Evolutionary conservation across 1,140 invertebrate genomes (phyloP).

Genomic region (Calosoma granatense): DNA sequence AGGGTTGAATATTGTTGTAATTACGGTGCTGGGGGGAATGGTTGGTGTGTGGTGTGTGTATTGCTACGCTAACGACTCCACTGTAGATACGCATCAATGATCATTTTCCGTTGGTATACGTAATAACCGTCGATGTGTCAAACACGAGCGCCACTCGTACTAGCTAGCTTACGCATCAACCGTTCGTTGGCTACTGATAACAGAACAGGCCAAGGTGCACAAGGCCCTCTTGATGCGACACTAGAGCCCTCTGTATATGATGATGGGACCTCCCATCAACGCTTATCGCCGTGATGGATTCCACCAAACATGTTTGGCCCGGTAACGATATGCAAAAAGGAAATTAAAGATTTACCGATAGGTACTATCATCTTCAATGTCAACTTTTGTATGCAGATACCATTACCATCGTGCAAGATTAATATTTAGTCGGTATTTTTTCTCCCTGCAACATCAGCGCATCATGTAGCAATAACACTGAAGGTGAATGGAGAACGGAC

Average conservation of each 20-base stretch:
- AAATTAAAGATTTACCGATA: slow-evolving; percentile 34
- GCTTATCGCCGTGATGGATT: slow-evolving; percentile 33
- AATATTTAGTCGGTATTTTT: slow-evolving; percentile 4
- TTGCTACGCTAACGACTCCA: background rate
- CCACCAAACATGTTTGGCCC: slow-evolving; percentile 26
- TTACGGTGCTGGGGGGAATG: too few species aligned
- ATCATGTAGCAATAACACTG: background rate
- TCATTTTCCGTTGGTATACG: background rate
- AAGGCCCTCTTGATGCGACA: background rate
- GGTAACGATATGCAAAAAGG: slow-evolving; percentile 32
- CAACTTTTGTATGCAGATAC: slow-evolving; percentile 8
- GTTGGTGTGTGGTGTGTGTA: too few species aligned
- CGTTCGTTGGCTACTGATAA: background rate
- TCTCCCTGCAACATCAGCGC: background rate
- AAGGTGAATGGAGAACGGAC: background rate
- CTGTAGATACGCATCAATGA: background rate
- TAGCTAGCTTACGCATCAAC: background rate
- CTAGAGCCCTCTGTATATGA: background rate
- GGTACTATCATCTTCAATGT: slow-evolving; percentile 15
- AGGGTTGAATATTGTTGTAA: too few species aligned
- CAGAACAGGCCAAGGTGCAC: background rate
- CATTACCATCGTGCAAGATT: slow-evolving; percentile 3
- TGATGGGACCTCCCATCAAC: slow-evolving; percentile 25
- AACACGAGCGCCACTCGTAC: background rate
- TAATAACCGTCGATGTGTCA: background rate